Conservation (phyloP, 2,113 vertebrate genomes). For the Ctenomys sociabilis region DNA sequence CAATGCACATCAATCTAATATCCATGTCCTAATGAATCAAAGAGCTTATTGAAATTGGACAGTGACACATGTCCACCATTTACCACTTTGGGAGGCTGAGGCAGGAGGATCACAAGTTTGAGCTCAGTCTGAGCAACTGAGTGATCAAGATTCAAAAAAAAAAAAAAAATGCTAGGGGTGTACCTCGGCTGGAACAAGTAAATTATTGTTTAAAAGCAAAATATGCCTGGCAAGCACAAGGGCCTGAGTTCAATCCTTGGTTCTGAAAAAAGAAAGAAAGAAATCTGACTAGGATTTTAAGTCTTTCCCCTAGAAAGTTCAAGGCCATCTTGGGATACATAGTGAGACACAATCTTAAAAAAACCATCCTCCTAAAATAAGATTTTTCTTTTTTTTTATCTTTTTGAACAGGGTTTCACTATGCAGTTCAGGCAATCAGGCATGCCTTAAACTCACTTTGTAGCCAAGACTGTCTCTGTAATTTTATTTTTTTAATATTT, state of each 20-base stretch:
- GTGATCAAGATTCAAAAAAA: background rate
- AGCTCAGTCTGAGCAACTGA: background rate
- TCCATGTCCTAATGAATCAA: background rate
- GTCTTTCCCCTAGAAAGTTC: background rate
- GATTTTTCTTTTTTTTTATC: background rate
- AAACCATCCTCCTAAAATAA: background rate
- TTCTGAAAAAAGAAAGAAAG: background rate
- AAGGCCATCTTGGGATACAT: background rate
- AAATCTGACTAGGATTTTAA: background rate
- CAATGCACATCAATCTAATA: background rate
- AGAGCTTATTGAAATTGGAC: background rate
- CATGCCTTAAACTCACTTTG: too few relatives aligned
- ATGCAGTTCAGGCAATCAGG: too few relatives aligned
- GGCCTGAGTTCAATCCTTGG: too few relatives aligned
- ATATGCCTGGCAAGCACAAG: too few relatives aligned
- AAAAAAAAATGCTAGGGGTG: background rate
- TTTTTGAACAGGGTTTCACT: too few relatives aligned
- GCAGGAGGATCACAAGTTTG: background rate
- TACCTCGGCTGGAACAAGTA: background rate
- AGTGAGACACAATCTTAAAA: background rate
- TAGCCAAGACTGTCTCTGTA: too few relatives aligned
- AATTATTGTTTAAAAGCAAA: background rate
- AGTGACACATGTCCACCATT: background rate
- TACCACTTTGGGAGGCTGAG: background rate
- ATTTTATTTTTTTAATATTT: too few relatives aligned